These are phyloP conservation scores for Hesperia comma DNA, from an alignment of 2,888 invertebrate genomes.

Conservation along the genomic window DNA sequence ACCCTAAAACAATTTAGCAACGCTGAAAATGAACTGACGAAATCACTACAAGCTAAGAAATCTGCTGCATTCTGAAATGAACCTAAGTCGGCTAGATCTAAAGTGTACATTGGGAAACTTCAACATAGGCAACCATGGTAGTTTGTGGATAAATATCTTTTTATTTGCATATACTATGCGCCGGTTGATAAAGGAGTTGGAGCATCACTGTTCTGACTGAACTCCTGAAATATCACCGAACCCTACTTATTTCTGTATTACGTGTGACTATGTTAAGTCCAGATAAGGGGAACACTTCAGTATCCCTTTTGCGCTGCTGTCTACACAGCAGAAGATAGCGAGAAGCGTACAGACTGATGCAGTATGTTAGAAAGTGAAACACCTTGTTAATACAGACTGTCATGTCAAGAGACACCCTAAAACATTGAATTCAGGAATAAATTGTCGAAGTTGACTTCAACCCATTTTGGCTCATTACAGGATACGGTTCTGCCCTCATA, in stretches of 20 bases:
- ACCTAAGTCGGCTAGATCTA: slow-evolving; percentile 10
- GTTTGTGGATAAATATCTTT: slow-evolving; percentile 52
- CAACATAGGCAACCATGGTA: slow-evolving; percentile 24
- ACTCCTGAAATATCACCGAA: slow-evolving; percentile 15
- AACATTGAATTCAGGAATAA: too few relatives aligned
- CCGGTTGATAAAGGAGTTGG: slow-evolving; percentile 43
- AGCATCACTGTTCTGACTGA: slow-evolving; percentile 24
- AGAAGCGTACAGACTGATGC: neutral
- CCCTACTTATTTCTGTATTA: slow-evolving; percentile 5
- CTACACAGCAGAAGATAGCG: neutral
- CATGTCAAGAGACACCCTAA: too few relatives aligned
- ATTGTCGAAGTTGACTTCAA: too few relatives aligned
- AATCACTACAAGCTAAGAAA: slow-evolving; percentile 16
- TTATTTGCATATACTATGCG: slow-evolving; percentile 47
- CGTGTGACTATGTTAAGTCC: neutral
- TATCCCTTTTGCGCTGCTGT: neutral
- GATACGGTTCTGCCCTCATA: too few relatives aligned
- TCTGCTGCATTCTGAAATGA: slow-evolving; percentile 30
- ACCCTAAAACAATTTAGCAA: neutral
- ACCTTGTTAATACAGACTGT: too few relatives aligned
- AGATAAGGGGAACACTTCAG: slow-evolving; percentile 6
- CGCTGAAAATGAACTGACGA: slow-evolving; percentile 20
- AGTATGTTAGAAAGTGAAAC: too few relatives aligned
- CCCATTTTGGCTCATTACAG: too few relatives aligned
- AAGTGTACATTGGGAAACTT: slow-evolving; percentile 22